Evolutionary conservation across 2,113 vertebrate genomes (phyloP), one percentile per base, ranked within the genome.

Genomic region (Erythrocercus mccallii): DNA sequence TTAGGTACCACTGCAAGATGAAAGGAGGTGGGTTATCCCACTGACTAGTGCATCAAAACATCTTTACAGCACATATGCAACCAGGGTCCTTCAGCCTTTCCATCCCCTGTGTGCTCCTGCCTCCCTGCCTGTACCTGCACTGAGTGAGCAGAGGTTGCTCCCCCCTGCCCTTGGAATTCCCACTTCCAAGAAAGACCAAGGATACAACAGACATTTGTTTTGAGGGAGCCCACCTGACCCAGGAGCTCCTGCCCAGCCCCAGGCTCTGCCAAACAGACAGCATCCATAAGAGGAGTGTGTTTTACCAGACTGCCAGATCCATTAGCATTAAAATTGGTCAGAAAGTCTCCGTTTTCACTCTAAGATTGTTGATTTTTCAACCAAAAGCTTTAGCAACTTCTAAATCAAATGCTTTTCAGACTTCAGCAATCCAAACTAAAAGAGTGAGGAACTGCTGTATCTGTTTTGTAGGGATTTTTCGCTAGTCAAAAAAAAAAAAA

Each of bases 91-190:
- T 42, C 74, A 90, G 21, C 25, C 38, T 38, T 64, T 87, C 69
- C 2, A 2, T 24, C 19, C 30, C 11, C 2, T 0, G 0, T 2
- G 6, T 58, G 57, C 48, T 77, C 48, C 69, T 65, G 58, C n/a
- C 40, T 77, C 38, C 47, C 33, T 64, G 50, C 24, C 45, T 33
- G 44, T 21, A 60, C 40, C 61, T 30, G 20, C 50, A 30, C 38
- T 11, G 56, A 40, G 51, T 2, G 0, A 57, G 15, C 71, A 73
- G 23, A 8, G 48, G 30, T 28, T 79, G 56, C 22, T 83, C 45
- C 60, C 38, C 16, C 58, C 69, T 72, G 27, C 33, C 57, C 40
- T 15, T 9, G 27, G 48, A 80, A 82, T 64, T 66, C 45, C 62
- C n/a, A 15, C 35, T 60, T 64, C 40, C 54, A 80, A 14, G 62